phyloP scores from a whole-genome alignment of 2,113 vertebrate genomes.

The Orthonyx spaldingii region DNA sequence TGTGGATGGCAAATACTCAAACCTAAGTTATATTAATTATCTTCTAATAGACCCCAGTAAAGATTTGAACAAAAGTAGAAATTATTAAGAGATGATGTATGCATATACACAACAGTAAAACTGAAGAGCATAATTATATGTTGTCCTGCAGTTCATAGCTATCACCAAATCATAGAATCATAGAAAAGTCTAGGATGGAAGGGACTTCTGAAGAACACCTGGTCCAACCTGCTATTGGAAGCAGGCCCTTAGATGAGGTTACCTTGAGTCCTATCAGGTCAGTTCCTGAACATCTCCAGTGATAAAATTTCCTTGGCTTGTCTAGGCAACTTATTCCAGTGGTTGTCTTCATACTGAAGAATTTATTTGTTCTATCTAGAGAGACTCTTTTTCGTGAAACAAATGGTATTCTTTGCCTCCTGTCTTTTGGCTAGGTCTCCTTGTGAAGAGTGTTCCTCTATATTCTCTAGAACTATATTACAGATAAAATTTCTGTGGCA shows the following conservation, averaged over 20 bases:
- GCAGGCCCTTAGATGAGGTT: not conserved
- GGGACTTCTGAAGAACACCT: not conserved
- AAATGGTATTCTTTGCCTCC: not conserved
- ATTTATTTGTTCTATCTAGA: not conserved
- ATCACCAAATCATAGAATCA: not conserved
- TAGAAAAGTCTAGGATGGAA: not conserved
- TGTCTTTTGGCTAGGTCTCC: not conserved
- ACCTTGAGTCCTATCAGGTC: not conserved
- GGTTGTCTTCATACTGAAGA: not conserved
- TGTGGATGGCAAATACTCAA: not conserved
- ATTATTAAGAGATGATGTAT: not conserved
- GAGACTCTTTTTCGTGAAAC: not conserved
- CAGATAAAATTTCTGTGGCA: not conserved
- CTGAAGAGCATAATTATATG: not conserved
- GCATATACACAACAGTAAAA: not conserved
- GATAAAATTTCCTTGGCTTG: not conserved
- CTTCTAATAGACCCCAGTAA: not conserved
- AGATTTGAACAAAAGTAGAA: not conserved
- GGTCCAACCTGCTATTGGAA: not conserved
- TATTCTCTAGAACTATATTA: not conserved
- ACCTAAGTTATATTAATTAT: not conserved
- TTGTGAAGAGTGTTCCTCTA: not conserved
- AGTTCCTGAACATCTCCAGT: not conserved
- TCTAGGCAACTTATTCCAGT: not conserved
- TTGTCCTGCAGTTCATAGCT: not conserved